Percentiles rank a stretch among this genome's conserved stretches.
Conservation (phyloP, 2,888 invertebrate species). For the Lomographa bimaculata region DNA sequence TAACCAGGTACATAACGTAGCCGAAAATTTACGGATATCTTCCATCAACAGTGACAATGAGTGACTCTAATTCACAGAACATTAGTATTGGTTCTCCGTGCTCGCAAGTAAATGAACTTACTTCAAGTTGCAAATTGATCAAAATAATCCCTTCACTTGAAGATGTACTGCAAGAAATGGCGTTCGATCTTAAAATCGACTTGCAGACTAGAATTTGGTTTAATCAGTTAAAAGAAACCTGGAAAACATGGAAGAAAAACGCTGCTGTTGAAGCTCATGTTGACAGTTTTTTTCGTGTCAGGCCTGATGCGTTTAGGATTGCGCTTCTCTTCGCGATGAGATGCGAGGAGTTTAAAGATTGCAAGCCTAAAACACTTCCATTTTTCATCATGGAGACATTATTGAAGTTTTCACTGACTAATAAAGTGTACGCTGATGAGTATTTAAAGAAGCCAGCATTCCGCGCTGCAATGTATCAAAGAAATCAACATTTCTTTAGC, state of each 20-base stretch:
- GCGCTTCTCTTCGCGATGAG: constrained; percentile 84
- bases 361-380: constrained; percentile 85
- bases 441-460: constrained; percentile 88
- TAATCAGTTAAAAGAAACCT: constrained; percentile 64
- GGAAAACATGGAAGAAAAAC: constrained; percentile 83
- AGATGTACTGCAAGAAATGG: constrained; percentile 61
- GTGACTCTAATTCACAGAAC: no score
- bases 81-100: no score
- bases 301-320: constrained; percentile 84
- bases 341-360: constrained; percentile 85
- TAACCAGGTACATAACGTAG: no score
- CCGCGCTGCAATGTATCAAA: constrained; percentile 87
- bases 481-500: constrained; percentile 85
- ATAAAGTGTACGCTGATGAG: constrained; percentile 64
- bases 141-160: constrained; percentile 77
- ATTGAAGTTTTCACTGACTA: constrained; percentile 71
- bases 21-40: no score
- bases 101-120: constrained; percentile 56
- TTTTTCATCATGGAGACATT: constrained; percentile 86
- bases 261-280: constrained; percentile 74
- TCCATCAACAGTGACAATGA: no score
- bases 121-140: constrained; percentile 64
- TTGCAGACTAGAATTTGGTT: constrained; percentile 63
- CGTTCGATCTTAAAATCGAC: constrained; percentile 72
- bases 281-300: constrained; percentile 70